phyloP scores from a whole-genome alignment of 2,888 invertebrate species.

The Lobophora halterata region DNA sequence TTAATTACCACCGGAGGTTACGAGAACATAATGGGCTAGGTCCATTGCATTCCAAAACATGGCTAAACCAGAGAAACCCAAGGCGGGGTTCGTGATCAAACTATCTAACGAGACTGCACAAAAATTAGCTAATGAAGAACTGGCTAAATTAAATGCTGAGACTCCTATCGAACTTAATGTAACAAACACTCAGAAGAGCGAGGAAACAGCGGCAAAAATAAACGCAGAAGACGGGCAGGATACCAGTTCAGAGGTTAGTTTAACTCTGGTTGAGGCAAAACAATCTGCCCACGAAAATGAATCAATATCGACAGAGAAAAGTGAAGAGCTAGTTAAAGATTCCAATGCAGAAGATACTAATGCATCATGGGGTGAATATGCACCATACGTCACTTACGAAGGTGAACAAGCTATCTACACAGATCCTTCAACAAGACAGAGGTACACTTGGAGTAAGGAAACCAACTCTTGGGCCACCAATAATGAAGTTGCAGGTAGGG shows the following conservation, averaged over 20 bases:
- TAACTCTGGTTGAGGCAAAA: slow-evolving; percentile 1
- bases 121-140: slow-evolving; percentile 64
- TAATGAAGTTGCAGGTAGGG: slow-evolving; percentile 53
- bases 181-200: background rate
- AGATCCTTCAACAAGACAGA: slow-evolving; percentile 84
- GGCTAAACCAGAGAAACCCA: slow-evolving; percentile 57
- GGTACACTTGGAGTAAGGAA: slow-evolving; percentile 83
- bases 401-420: slow-evolving; percentile 87
- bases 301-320: background rate
- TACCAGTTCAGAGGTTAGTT: slow-evolving; percentile 9
- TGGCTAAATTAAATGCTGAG: slow-evolving; percentile 33
- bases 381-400: slow-evolving; percentile 85
- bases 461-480: slow-evolving; percentile 76
- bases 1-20: no score
- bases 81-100: slow-evolving; percentile 73
- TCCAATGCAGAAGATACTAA: slow-evolving; percentile 15
- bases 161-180: slow-evolving; percentile 12
- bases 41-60: slow-evolving; percentile 34
- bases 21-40: slow-evolving; percentile 4
- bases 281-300: slow-evolving; percentile 6
- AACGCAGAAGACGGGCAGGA: slow-evolving; percentile 13
- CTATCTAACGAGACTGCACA: slow-evolving; percentile 70
- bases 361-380: slow-evolving; percentile 65
- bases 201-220: background rate
- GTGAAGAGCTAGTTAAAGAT: slow-evolving; percentile 9